phyloP scores from a whole-genome alignment of 2,113 vertebrate genomes.

The Aepyceros melampus region DNA sequence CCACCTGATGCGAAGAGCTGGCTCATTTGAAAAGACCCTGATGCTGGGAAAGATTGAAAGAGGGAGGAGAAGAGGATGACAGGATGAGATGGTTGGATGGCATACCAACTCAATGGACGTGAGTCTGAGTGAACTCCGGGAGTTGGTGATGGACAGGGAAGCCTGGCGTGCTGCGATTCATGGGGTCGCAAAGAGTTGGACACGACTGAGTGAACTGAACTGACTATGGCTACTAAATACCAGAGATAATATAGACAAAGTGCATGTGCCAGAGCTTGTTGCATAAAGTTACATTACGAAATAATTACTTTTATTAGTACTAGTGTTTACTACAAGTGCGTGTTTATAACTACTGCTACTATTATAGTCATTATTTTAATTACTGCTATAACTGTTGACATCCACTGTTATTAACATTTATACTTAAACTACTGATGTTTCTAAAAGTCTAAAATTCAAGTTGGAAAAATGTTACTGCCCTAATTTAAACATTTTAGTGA shows the following conservation, averaged over 20 bases:
- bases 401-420: neutral
- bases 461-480: neutral
- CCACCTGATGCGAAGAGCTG: neutral
- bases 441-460: neutral
- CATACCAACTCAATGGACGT: neutral
- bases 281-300: neutral
- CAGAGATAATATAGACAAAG: neutral
- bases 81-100: neutral
- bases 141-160: neutral
- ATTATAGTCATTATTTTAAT: neutral
- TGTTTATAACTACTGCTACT: neutral
- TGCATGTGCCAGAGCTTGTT: neutral
- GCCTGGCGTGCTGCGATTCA: neutral
- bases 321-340: neutral
- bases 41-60: neutral
- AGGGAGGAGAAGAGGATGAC: fast-evolving
- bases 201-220: neutral
- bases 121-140: neutral
- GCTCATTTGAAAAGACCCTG: neutral
- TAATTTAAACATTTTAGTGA: neutral
- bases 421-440: neutral
- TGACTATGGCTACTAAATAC: neutral
- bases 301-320: neutral
- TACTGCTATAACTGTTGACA: neutral
- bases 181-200: fast-evolving